Evolutionary conservation across 2,888 invertebrate species (phyloP).

Genomic region (Drosophila mercatorum): DNA sequence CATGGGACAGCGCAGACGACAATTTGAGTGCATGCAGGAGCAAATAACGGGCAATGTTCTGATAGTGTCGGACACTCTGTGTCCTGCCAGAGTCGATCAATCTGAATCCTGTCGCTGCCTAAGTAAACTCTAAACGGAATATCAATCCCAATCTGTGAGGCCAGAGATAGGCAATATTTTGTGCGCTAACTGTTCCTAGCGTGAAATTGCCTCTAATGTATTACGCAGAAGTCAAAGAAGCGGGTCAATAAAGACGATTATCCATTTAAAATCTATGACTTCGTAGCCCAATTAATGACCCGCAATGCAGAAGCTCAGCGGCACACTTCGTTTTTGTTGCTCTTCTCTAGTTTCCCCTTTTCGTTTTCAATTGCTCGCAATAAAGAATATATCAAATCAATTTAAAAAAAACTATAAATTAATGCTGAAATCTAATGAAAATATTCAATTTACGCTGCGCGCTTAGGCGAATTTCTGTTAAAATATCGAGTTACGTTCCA

Average conservation of each 20-base stretch:
- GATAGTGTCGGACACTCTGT: conserved; percentile 87
- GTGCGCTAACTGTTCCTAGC: neutral
- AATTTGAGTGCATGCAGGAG: conserved; percentile 88
- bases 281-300: conserved; percentile 57
- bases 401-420: conserved; percentile 55
- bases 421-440: conserved; percentile 61
- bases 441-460: conserved; percentile 50
- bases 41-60: conserved; percentile 76
- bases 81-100: conserved; percentile 85
- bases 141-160: conserved; percentile 14
- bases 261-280: conserved; percentile 69
- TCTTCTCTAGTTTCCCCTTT: neutral
- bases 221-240: conserved; percentile 55
- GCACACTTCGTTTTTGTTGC: neutral
- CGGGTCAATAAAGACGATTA: conserved; percentile 71
- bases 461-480: conserved; percentile 19
- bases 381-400: conserved; percentile 65
- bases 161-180: neutral
- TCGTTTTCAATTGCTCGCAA: conserved; percentile 55
- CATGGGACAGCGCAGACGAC: conserved; percentile 89
- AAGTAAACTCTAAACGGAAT: neutral
- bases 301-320: conserved; percentile 38
- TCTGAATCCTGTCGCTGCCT: conserved; percentile 84
- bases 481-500: conserved; percentile 38
- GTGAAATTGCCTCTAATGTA: conserved; percentile 50